Percentiles rank a stretch among this genome's conserved stretches.
These are phyloP conservation scores for Microplitis demolitor DNA, from an alignment of 1,140 invertebrate genomes.

Conservation along the genomic window DNA sequence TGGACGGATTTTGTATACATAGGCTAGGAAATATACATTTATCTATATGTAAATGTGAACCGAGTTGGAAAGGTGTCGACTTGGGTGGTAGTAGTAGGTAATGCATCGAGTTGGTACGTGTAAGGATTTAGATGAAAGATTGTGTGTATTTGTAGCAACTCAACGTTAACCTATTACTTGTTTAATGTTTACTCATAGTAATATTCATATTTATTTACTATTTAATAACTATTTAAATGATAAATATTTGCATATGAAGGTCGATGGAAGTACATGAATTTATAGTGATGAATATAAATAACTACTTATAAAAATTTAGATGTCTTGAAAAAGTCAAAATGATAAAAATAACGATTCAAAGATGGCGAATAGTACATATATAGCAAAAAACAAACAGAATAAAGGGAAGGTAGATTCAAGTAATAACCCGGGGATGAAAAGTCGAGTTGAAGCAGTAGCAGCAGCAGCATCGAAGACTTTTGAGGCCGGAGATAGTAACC, in stretches of 20 bases:
- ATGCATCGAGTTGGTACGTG: conserved; percentile 26
- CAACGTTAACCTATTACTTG: conserved; percentile 24
- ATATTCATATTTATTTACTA: conserved; percentile 29
- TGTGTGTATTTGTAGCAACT: conserved; percentile 24
- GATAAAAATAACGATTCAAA: too few species aligned
- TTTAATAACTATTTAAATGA: background rate
- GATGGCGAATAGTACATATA: too few species aligned
- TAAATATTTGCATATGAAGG: background rate
- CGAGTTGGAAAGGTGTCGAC: conserved; percentile 16
- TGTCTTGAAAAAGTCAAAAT: too few species aligned
- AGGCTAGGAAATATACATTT: conserved; percentile 1
- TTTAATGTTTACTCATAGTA: conserved; percentile 30
- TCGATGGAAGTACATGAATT: too few species aligned
- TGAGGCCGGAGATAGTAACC: background rate
- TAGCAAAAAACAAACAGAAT: too few species aligned
- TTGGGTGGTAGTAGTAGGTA: background rate
- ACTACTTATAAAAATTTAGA: background rate
- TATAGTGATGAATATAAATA: too few species aligned
- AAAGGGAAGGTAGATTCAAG: background rate
- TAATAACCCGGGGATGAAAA: background rate
- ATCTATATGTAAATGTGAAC: conserved; percentile 23
- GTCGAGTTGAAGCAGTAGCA: background rate
- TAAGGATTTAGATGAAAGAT: conserved; percentile 28
- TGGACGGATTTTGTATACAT: background rate
- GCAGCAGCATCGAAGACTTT: background rate